These are phyloP conservation scores for Poeciliopsis prolifica DNA, from an alignment of 2,113 vertebrate species.

Conservation along the genomic window DNA sequence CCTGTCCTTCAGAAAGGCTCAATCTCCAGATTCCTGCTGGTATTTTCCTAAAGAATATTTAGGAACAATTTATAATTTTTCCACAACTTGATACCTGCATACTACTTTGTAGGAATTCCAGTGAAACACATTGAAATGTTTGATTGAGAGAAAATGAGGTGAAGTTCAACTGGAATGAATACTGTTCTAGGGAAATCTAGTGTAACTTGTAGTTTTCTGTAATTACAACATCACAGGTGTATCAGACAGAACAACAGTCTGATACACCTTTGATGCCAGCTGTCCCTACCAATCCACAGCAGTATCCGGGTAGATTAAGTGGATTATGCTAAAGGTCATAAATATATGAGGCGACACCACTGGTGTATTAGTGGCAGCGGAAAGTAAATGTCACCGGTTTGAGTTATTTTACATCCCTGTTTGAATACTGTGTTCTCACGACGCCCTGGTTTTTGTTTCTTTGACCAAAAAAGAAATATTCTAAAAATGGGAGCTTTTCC, in stretches of 20 bases:
- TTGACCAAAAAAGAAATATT: slow-evolving; percentile 29
- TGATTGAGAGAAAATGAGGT: not conserved
- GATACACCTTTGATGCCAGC: slow-evolving; percentile 29
- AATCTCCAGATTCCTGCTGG: not conserved
- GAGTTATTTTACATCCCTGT: slow-evolving; percentile 53
- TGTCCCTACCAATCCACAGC: slow-evolving; percentile 36
- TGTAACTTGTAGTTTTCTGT: not conserved
- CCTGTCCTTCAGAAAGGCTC: not conserved
- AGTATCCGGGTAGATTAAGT: slow-evolving; percentile 48
- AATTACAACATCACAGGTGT: slow-evolving; percentile 21
- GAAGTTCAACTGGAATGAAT: slow-evolving; percentile 8
- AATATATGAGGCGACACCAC: slow-evolving; percentile 54
- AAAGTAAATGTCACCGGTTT: slow-evolving; percentile 69
- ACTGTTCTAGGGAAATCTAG: not conserved
- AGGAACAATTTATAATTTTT: too few relatives aligned
- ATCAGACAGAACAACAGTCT: slow-evolving; percentile 32
- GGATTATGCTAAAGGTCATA: slow-evolving; percentile 72
- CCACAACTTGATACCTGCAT: too few relatives aligned
- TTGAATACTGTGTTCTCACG: slow-evolving; percentile 24
- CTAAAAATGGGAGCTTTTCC: slow-evolving; percentile 38
- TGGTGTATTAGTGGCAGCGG: slow-evolving; percentile 47
- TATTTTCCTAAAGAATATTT: too few relatives aligned
- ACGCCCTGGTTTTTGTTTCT: slow-evolving; percentile 16
- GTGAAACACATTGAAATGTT: not conserved
- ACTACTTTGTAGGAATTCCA: not conserved